phyloP scores from a whole-genome alignment of 1,140 invertebrate genomes.

The Bilobella aurantiaca region DNA sequence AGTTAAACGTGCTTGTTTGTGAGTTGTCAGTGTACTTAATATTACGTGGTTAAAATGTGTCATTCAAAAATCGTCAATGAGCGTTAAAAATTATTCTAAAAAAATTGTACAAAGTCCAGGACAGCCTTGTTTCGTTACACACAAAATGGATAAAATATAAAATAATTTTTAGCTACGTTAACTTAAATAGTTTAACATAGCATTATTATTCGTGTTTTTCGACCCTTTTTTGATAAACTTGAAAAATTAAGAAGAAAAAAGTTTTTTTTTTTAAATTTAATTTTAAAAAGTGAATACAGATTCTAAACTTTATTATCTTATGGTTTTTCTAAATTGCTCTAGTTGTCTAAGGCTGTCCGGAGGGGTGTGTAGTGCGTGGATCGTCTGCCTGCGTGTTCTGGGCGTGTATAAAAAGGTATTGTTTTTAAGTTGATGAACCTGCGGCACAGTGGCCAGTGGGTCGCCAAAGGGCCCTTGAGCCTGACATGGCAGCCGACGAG shows the following conservation, averaged over 20 bases:
- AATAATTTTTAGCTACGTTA: too few species aligned
- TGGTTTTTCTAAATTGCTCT: too few species aligned
- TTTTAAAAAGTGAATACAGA: too few species aligned
- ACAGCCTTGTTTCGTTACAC: too few species aligned
- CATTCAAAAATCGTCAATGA: not conserved
- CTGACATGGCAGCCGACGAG: constrained; percentile 34
- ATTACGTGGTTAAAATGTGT: constrained; percentile 2
- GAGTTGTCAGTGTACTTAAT: constrained; percentile 20
- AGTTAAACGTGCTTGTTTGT: constrained; percentile 31
- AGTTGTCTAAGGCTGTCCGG: not conserved
- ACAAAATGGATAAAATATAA: too few species aligned
- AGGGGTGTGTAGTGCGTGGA: constrained; percentile 23
- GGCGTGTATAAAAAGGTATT: constrained; percentile 25
- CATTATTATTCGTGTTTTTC: too few species aligned
- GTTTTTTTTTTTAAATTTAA: constrained; percentile 4
- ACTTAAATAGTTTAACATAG: too few species aligned
- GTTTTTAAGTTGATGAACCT: constrained; percentile 35
- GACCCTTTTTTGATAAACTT: too few species aligned
- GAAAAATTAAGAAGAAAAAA: not conserved
- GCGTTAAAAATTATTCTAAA: not conserved
- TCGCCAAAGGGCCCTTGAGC: constrained; percentile 33
- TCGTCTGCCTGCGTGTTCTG: constrained; percentile 23
- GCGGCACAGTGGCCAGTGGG: constrained; percentile 32
- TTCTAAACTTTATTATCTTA: too few species aligned
- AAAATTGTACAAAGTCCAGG: not conserved